phyloP scores from a whole-genome alignment of 2,113 vertebrate species.

The Lamprotornis superbus region DNA sequence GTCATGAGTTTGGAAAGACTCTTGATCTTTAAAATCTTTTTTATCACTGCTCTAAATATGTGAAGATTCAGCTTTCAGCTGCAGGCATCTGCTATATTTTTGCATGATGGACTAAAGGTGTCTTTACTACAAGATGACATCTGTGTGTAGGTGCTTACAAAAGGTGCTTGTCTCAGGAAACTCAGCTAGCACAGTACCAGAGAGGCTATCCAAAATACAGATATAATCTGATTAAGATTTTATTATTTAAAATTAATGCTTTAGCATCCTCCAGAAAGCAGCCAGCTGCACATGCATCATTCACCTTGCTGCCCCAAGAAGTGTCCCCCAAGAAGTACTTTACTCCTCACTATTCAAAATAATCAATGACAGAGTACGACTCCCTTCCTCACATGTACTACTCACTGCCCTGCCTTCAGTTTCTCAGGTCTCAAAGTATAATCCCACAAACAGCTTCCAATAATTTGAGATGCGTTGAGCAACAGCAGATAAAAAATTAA shows the following conservation, averaged over 20 bases:
- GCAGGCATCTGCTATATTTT: neutral
- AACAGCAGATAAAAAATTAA: neutral
- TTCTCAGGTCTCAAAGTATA: neutral
- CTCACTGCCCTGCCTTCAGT: neutral
- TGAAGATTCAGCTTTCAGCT: neutral
- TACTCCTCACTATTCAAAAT: neutral
- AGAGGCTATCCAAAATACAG: neutral
- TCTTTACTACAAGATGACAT: neutral
- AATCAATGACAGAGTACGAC: neutral
- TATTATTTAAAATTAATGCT: neutral
- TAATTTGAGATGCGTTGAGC: neutral
- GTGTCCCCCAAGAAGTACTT: neutral
- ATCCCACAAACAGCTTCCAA: neutral
- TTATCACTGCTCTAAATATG: neutral
- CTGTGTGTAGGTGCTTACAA: neutral
- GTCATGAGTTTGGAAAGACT: neutral
- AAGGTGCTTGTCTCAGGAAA: neutral
- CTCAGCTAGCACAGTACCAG: neutral
- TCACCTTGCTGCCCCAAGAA: neutral
- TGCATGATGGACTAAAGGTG: neutral
- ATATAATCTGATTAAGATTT: neutral
- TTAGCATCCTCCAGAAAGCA: neutral
- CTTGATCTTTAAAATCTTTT: neutral
- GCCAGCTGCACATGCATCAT: neutral
- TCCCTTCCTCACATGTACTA: neutral